Conservation (phyloP, 1,140 invertebrate genomes). For the Drosophila pachea region DNA sequence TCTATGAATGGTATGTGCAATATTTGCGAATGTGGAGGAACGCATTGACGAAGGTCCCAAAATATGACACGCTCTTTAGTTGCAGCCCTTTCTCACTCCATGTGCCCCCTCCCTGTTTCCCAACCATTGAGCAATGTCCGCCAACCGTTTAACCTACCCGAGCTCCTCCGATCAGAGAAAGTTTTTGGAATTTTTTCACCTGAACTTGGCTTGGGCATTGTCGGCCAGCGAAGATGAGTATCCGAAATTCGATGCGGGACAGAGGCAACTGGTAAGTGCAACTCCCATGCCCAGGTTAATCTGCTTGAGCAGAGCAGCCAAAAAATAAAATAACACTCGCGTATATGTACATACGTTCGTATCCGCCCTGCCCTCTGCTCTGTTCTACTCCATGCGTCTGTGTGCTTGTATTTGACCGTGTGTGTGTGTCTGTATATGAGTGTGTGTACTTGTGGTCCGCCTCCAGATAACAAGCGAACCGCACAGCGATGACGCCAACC, state of each 20-base stretch:
- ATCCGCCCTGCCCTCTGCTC: conserved; percentile 36
- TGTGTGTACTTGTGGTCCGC: conserved; percentile 65
- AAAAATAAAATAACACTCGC: conserved; percentile 54
- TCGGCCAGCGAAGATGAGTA: conserved; percentile 35
- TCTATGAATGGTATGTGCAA: not conserved
- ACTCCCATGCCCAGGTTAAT: conserved; percentile 58
- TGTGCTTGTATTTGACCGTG: not conserved
- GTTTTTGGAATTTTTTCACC: conserved; percentile 18
- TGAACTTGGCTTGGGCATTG: conserved; percentile 16
- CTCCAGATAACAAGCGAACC: conserved; percentile 72
- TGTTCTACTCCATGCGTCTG: conserved; percentile 25
- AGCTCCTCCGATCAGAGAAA: conserved; percentile 36
- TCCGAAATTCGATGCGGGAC: conserved; percentile 42
- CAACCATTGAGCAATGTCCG: not conserved
- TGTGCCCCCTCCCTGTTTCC: not conserved
- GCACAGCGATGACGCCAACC: conserved; percentile 72
- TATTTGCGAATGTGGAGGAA: not conserved
- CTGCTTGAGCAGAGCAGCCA: conserved; percentile 25
- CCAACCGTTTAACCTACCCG: not conserved
- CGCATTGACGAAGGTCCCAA: not conserved
- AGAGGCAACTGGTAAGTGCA: conserved; percentile 40
- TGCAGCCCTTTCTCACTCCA: not conserved
- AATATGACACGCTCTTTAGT: not conserved
- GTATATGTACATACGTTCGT: conserved; percentile 38
- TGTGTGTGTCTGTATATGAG: conserved; percentile 17